These are phyloP conservation scores for Strix aluco DNA, from an alignment of 2,113 vertebrate genomes.

Conservation along the genomic window DNA sequence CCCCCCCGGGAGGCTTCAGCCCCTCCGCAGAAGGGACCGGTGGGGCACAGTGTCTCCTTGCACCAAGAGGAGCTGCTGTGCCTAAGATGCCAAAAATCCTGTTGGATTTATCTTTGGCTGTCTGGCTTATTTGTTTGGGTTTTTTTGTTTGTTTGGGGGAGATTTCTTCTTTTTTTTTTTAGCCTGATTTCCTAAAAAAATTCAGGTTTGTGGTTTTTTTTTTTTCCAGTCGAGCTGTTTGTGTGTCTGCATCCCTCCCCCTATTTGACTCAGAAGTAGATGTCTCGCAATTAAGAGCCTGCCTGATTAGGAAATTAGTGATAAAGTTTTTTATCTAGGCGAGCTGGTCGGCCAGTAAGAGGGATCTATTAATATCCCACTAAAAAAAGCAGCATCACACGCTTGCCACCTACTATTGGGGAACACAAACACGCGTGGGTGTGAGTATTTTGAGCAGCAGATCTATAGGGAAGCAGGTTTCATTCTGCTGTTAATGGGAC, in stretches of 20 bases:
- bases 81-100: neutral
- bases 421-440: neutral
- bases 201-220: neutral
- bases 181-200: neutral
- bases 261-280: neutral
- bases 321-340: slow-evolving; percentile 10
- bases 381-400: neutral
- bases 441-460: neutral
- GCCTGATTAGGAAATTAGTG: slow-evolving; percentile 41
- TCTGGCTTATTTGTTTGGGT: neutral
- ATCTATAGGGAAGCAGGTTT: neutral
- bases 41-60: neutral
- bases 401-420: slow-evolving; percentile 25
- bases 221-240: neutral
- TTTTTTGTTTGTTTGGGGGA: neutral
- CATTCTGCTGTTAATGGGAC: neutral
- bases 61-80: neutral
- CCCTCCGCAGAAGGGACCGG: rapidly evolving
- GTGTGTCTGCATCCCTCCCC: neutral
- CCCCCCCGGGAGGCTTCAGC: neutral
- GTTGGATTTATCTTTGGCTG: neutral
- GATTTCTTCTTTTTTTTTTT: neutral
- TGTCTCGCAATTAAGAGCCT: neutral
- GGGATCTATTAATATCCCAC: slow-evolving; percentile 38
- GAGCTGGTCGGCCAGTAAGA: neutral